phyloP scores from a whole-genome alignment of 2,113 vertebrate species.

The Monopterus albus region DNA sequence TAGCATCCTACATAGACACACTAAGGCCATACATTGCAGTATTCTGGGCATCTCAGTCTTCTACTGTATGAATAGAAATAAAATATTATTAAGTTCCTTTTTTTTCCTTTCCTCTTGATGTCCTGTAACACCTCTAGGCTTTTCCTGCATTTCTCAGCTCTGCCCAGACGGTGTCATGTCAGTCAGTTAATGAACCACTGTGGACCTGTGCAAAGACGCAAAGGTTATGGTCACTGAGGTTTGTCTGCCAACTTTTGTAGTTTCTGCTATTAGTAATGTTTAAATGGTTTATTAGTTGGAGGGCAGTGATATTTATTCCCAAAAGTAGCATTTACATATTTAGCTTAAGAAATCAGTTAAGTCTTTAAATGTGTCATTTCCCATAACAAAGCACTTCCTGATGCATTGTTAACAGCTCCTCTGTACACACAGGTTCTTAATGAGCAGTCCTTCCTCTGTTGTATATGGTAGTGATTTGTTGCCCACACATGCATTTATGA shows the following conservation, averaged over 20 bases:
- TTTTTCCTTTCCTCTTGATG: not conserved
- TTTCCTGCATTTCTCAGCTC: conserved; percentile 25
- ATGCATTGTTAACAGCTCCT: not conserved
- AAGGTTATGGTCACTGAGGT: conserved; percentile 38
- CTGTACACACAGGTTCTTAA: not conserved
- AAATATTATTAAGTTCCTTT: not conserved
- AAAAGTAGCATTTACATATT: not conserved
- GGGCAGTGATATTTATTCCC: not conserved
- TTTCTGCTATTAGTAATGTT: not conserved
- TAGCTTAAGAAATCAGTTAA: conserved; percentile 11
- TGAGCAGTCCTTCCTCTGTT: not conserved
- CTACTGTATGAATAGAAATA: not conserved
- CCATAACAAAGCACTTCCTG: conserved; percentile 6
- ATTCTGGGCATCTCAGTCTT: not conserved
- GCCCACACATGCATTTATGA: not conserved
- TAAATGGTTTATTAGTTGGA: not conserved
- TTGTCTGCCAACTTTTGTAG: no score
- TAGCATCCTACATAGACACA: not conserved
- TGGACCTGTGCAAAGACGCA: conserved; percentile 23
- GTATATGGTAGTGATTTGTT: not conserved
- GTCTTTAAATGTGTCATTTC: conserved; percentile 8
- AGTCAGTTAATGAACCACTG: conserved; percentile 43
- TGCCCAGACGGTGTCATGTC: conserved; percentile 33
- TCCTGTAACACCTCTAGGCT: not conserved
- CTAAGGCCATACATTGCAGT: not conserved